Base-by-base conservation (phyloP, 2,888 invertebrate genomes). In the Volucella zonaria region DNA sequence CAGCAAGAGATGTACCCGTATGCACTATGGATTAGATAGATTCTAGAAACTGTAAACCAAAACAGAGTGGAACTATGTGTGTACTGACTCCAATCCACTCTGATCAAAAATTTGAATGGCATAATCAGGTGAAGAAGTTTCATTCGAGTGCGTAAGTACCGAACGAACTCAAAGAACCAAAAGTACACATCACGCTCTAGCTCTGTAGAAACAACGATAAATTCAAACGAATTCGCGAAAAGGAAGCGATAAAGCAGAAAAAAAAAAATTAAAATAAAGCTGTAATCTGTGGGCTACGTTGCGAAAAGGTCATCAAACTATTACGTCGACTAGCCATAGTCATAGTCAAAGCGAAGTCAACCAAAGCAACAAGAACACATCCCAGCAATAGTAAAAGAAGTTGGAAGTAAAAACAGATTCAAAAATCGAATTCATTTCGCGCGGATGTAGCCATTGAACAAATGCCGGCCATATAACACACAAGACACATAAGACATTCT, bases 261-360 rank as follows among this genome's bases (percentile, higher is more conserved):
- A 52, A 45, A 40, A 40, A 15, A 54, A 73, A 42, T 51, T 23
- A 23, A 51, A 52, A n/a, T 70, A 58, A 66, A 64, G 59, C 67
- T 71, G 82, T 77, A 82, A 82, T 81, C 76, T 64, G 73, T 77
- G 77, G 61, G 78, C 71, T 61, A 78, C 68, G 42, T 49, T 67
- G 68, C 70, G 70, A 83, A 70, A 66, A 83, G 83, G 80, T 83
- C 83, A 80, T 83, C 83, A 83, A 83, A 83, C 83, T 80, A 83
- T 83, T 70, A 70, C 59, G 71, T 73, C 56, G 61, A 49, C 45
- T 52, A 38, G 3, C 23, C 23, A 23, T 23, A 23, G 23, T 23
- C 23, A 23, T 23, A 23, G 23, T 23, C 23, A 23, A 23, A 23
- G 23, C 23, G 23, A 23, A 23, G 23, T 23, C 23, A 3, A 23